Evolutionary conservation across 1,140 invertebrate genomes (phyloP), one percentile per base, ranked within the genome.

Genomic region (Pseudomyrmex sp.): DNA sequence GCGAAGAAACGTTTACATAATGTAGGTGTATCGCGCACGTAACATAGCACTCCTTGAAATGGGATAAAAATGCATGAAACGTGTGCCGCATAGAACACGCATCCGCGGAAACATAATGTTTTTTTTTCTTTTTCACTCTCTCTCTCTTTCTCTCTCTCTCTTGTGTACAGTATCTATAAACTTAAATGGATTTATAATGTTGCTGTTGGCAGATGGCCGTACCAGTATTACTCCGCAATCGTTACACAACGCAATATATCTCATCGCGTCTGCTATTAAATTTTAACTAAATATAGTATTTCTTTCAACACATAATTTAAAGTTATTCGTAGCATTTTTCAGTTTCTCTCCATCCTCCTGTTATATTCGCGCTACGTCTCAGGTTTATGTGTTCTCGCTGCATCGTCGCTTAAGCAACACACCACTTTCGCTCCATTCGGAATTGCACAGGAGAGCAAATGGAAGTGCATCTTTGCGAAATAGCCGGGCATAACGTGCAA

Each of bases 51-150:
- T 61, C 46, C 44, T 59, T 80, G 66, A 80, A 80, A 80, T 72
- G 76, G 76, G 66, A 80, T 80, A 80, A 80, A 80, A 80, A 80
- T 80, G 66, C 76, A 72, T 61, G 66, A 70, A 80, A 80, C 76
- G 68, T 80, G 76, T 69, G 56, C 59, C 1, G 61, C 72, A 74
- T 65, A 46, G 69, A 74, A 82, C n/a, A 46, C 61, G 13, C 79
- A 62, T 50, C 46, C 68, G 46, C 48, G 69, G 46, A n/a, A 44
- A 63, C 74, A 82, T 75, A 63, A 82, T 63, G 70, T 63, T 62
- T 82, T 26, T 50, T 50, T 44, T 26, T 44, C 35, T 15, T 10
- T 35, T 35, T 35, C 35, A 35, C 35, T 35, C 5, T 35, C 5
- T 35, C 26, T 35, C 26, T 35, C 35, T 35, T n/a, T n/a, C n/a